Conservation (phyloP, 2,797 vertebrate species). For the Danio choprae region DNA sequence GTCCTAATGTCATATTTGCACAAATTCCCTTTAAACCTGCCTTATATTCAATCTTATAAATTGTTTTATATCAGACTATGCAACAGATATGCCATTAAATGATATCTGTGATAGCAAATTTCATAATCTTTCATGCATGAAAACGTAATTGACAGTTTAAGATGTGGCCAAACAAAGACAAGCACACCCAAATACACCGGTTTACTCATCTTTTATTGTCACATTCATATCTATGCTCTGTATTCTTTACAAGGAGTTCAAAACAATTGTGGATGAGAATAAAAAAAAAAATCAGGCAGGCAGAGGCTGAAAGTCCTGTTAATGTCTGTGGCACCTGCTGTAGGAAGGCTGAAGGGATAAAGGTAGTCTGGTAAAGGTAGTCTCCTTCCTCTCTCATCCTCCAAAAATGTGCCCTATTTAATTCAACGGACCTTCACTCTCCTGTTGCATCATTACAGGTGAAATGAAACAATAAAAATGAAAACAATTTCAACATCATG, state of each 20-base stretch:
- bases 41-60: too few species aligned
- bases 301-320: slow-evolving; percentile 80
- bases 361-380: slow-evolving; percentile 35
- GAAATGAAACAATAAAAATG: slow-evolving; percentile 63
- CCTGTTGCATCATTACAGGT: slow-evolving; percentile 72
- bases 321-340: slow-evolving; percentile 70
- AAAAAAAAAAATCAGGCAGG: slow-evolving; percentile 80
- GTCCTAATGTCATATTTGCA: too few species aligned
- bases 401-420: slow-evolving; percentile 65
- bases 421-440: slow-evolving; percentile 73
- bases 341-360: slow-evolving; percentile 56
- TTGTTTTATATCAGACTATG: too few species aligned
- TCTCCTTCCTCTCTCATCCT: slow-evolving; percentile 61
- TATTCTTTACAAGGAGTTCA: slow-evolving; percentile 85
- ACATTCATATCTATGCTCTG: slow-evolving; percentile 87
- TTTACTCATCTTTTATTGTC: slow-evolving; percentile 85
- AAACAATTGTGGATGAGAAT: slow-evolving; percentile 83
- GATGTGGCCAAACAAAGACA: background rate
- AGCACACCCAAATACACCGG: slow-evolving; percentile 44
- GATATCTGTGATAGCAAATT: too few species aligned
- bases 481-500: slow-evolving; percentile 68
- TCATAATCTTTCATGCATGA: too few species aligned
- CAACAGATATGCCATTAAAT: too few species aligned
- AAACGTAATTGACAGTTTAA: too few species aligned
- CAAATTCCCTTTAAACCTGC: too few species aligned